These are phyloP conservation scores for Dicyrtoma fusca DNA, from an alignment of 2,888 invertebrate species.

Conservation along the genomic window DNA sequence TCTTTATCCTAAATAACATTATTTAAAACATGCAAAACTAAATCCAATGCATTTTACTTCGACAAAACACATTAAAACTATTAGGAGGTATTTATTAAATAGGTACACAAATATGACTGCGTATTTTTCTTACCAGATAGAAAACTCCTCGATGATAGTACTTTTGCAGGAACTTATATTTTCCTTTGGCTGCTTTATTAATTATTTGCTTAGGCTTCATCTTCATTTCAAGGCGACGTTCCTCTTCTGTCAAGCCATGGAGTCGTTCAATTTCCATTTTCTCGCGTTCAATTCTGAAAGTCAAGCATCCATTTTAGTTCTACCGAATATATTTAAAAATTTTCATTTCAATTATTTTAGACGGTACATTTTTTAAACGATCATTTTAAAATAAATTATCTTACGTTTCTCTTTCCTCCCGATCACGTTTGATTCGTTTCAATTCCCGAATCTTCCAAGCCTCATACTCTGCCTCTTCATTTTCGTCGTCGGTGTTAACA, in stretches of 20 bases:
- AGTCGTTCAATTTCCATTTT: slow-evolving; percentile 84
- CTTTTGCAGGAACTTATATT: slow-evolving; percentile 99
- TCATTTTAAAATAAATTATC: slow-evolving; percentile 57
- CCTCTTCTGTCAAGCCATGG: slow-evolving; percentile 94
- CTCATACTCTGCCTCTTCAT: slow-evolving; percentile 91
- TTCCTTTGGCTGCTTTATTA: slow-evolving; percentile 94
- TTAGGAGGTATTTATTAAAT: too few relatives aligned
- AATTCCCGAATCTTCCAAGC: slow-evolving; percentile 97
- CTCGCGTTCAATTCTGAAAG: slow-evolving; percentile 82
- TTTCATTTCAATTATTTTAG: background rate
- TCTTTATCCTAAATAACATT: slow-evolving; percentile 71
- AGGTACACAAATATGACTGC: too few relatives aligned
- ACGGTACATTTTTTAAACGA: background rate
- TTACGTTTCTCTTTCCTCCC: slow-evolving; percentile 91
- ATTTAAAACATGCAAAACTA: background rate
- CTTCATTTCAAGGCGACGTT: slow-evolving; percentile 83
- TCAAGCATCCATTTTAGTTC: too few relatives aligned
- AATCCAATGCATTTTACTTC: too few relatives aligned
- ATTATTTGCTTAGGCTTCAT: slow-evolving; percentile 89
- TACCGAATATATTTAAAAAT: background rate
- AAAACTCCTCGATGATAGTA: slow-evolving; percentile 99
- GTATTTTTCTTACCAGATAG: slow-evolving; percentile 72
- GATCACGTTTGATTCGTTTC: slow-evolving; percentile 92
- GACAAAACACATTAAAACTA: too few relatives aligned
- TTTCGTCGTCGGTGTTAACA: slow-evolving; percentile 92